Percentiles rank a stretch among this genome's conserved stretches.
These are phyloP conservation scores for Psophia crepitans DNA, from an alignment of 2,113 vertebrate genomes.

Conservation along the genomic window DNA sequence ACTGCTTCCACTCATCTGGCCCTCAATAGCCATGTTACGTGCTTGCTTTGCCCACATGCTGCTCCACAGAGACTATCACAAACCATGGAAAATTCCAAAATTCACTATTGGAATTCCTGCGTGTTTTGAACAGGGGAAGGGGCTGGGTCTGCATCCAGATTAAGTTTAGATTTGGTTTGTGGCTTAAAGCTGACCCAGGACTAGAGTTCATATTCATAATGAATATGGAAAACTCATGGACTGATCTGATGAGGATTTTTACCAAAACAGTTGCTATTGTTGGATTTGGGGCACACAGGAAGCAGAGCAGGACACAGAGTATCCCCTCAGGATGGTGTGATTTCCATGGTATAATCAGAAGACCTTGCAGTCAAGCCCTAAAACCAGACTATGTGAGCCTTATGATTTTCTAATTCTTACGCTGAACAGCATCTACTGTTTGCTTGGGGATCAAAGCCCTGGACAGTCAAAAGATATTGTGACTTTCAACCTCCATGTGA, in stretches of 20 bases:
- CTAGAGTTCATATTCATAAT: not conserved
- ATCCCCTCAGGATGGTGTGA: not conserved
- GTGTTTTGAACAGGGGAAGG: not conserved
- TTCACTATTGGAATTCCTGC: not conserved
- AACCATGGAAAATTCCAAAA: slow-evolving; percentile 61
- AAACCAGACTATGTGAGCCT: not conserved
- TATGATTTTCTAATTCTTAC: not conserved
- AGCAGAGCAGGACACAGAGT: not conserved
- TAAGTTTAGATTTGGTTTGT: slow-evolving; percentile 50
- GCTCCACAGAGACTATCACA: slow-evolving; percentile 18
- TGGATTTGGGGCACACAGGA: not conserved
- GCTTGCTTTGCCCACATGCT: not conserved
- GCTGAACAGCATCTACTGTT: not conserved
- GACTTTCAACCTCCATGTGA: not conserved
- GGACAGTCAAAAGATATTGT: not conserved
- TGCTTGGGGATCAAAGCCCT: not conserved
- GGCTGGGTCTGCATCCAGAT: not conserved
- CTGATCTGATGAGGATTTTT: not conserved
- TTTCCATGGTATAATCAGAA: not conserved
- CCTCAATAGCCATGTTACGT: not conserved
- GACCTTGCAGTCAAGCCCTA: not conserved
- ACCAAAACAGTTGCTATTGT: not conserved
- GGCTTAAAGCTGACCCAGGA: slow-evolving; percentile 16
- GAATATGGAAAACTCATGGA: not conserved
- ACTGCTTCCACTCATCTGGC: not conserved